Base-by-base conservation (phyloP, 2,888 invertebrate genomes). In the Branchinecta sandiegonensis region DNA sequence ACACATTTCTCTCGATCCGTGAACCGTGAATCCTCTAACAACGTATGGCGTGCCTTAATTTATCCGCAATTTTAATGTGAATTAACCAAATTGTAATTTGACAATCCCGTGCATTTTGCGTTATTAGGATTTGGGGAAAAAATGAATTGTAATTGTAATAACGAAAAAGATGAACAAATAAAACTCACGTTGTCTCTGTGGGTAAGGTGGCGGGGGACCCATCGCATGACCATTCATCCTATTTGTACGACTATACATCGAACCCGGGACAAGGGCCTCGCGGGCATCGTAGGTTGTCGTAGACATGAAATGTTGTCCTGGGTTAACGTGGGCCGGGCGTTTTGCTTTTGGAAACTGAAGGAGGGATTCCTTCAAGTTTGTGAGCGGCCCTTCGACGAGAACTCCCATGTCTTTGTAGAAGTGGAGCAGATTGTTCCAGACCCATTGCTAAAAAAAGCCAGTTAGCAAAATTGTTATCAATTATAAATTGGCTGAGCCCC, bases 351-450 rank as follows among this genome's bases (percentile, higher is more conserved):
- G 90, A 78, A 99, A 94, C 77, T 94, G 94, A 70, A 99, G 94
- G 76, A 94, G 85, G 0, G 94, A 94, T 78, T 96, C 94, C 76
- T 96, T 96, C 68, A 99, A 81, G 78, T 97, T 97, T 73, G 93
- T 95, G 48, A 99, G 81, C 0, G 99, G 96, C 0, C 99, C 99
- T 79, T 99, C 99, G 8, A 97, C 96, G 17, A 99, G 81, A 56
- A 94, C 92, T 77, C 93, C 91, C 72, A 96, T 91, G 77, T 97
- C 97, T 78, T 99, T 97, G 81, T 94, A 97, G 77, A 95, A 95
- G 64, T 91, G 93, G 71, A 99, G 82, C 73, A 99, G 81, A 76
- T 99, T 96, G 78, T 99, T 96, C 99, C 99, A 99, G 1, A 99
- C 82, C 0, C 94, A 93, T 80, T 99, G 97, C 80, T 82, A 69